These are phyloP conservation scores for Cuniculus paca DNA, from an alignment of 2,797 vertebrate genomes.

Conservation along the genomic window DNA sequence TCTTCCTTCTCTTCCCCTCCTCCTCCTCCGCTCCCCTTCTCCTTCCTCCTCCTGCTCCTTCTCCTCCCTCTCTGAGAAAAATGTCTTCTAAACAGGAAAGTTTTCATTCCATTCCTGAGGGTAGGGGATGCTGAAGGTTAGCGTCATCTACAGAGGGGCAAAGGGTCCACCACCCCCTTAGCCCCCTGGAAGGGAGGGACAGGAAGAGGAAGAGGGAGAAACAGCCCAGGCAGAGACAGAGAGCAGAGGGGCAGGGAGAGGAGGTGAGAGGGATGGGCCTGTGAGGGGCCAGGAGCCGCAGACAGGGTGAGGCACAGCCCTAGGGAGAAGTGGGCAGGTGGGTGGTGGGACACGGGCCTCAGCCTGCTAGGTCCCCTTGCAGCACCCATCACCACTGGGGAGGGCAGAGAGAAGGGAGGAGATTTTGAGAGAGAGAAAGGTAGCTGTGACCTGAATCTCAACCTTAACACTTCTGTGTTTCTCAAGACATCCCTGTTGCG, in stretches of 20 bases:
- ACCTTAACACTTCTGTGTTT: neutral
- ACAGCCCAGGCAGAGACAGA: neutral
- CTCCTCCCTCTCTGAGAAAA: neutral
- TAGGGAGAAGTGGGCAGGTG: too few species aligned
- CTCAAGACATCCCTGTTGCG: neutral
- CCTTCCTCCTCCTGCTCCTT: accelerated
- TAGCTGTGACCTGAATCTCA: neutral
- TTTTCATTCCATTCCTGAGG: neutral
- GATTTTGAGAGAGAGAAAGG: neutral
- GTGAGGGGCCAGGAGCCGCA: too few species aligned
- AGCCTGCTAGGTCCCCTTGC: neutral
- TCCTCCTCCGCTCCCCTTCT: too few species aligned
- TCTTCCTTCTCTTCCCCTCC: too few species aligned
- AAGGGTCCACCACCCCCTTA: neutral
- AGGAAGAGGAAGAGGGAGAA: neutral
- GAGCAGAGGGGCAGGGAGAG: neutral
- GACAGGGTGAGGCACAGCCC: neutral
- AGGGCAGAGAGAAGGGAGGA: neutral
- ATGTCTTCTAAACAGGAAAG: neutral
- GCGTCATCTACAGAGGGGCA: neutral
- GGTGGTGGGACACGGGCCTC: neutral
- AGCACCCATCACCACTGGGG: neutral
- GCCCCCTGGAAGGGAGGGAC: neutral
- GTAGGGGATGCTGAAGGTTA: neutral
- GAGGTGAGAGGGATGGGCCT: neutral